These are phyloP conservation scores for Varroa destructor DNA, from an alignment of 1,140 invertebrate genomes.

Conservation along the genomic window DNA sequence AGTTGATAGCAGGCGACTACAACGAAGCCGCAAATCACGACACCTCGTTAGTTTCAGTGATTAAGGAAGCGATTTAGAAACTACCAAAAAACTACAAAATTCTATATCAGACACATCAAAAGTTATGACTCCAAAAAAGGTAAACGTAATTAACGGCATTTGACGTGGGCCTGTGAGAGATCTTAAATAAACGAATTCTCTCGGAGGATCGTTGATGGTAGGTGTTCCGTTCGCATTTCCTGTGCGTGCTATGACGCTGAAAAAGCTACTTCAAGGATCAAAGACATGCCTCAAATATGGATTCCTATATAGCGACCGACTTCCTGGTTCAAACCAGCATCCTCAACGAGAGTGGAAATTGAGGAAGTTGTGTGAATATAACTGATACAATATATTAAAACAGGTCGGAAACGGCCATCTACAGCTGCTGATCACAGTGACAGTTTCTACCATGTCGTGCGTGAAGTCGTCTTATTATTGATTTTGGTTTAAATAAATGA, in stretches of 20 bases:
- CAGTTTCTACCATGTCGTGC: too few relatives aligned
- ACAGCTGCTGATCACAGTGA: too few relatives aligned
- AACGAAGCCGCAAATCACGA: background rate
- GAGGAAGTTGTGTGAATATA: too few relatives aligned
- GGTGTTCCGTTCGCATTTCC: constrained; percentile 45
- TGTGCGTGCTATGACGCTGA: constrained; percentile 28
- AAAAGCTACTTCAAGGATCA: constrained; percentile 38
- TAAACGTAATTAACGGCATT: background rate
- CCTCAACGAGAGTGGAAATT: constrained; percentile 29
- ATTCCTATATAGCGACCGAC: constrained; percentile 36
- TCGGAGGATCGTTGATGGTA: constrained; percentile 48
- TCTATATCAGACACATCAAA: constrained; percentile 58
- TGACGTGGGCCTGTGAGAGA: constrained; percentile 64
- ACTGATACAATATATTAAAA: too few relatives aligned
- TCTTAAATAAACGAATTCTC: constrained; percentile 69
- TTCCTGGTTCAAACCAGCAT: constrained; percentile 29
- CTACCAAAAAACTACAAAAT: constrained; percentile 56
- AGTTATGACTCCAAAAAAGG: constrained; percentile 65
- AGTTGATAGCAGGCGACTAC: background rate
- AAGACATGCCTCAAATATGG: constrained; percentile 38
- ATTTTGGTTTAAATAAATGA: too few relatives aligned
- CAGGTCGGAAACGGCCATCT: too few relatives aligned
- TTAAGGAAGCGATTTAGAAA: constrained; percentile 48
- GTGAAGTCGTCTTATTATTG: too few relatives aligned
- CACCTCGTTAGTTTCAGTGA: background rate